Evolutionary conservation across 2,888 invertebrate genomes (phyloP).

Genomic region (Dioctria linearis): DNA sequence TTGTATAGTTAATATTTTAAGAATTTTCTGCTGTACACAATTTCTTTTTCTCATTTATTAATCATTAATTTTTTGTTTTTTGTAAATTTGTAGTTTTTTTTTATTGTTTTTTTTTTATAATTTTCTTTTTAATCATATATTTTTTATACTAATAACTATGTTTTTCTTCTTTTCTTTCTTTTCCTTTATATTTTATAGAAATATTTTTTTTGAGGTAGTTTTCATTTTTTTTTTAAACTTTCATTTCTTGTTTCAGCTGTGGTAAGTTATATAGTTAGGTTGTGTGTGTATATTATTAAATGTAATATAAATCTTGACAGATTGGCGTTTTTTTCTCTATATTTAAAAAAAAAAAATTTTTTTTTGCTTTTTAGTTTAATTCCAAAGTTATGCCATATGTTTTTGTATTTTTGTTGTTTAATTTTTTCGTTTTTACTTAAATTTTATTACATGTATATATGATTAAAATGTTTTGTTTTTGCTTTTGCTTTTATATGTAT

Average conservation of each 20-base stretch:
- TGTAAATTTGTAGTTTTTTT: conserved; percentile 51
- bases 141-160: conserved; percentile 50
- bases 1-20: neutral
- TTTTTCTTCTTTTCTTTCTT: neutral
- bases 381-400: conserved; percentile 13
- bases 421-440: conserved; percentile 30
- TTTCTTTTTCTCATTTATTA: conserved; percentile 7
- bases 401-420: conserved; percentile 18
- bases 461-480: conserved; percentile 29
- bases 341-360: conserved; percentile 19
- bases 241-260: conserved; percentile 48
- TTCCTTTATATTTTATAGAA: conserved; percentile 57
- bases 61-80: conserved; percentile 47
- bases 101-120: conserved; percentile 35
- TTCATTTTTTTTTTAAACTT: conserved; percentile 54
- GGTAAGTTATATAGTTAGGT: neutral
- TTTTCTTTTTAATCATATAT: conserved; percentile 41
- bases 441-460: conserved; percentile 32
- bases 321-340: conserved; percentile 6
- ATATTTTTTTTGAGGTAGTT: conserved; percentile 57
- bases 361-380: conserved; percentile 25
- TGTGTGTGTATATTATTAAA: too few relatives aligned
- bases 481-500: too few relatives aligned
- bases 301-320: conserved; percentile 2
- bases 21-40: conserved; percentile 42